phyloP scores from a whole-genome alignment of 2,888 invertebrate species.

The Eretmocerus hayati region DNA sequence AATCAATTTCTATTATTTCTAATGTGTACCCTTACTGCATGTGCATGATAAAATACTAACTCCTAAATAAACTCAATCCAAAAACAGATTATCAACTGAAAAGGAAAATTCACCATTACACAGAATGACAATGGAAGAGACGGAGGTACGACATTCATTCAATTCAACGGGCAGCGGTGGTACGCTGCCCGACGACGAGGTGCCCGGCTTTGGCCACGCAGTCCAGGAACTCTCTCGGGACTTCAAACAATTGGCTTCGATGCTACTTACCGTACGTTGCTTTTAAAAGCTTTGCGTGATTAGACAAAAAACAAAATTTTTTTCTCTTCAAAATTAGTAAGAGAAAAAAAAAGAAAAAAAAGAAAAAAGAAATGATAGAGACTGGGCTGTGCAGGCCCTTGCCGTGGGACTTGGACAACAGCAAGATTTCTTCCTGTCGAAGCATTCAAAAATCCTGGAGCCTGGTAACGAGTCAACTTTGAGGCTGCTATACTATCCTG shows the following conservation, averaged over 20 bases:
- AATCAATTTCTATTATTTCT: too few relatives aligned
- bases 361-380: slow-evolving; percentile 1
- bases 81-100: too few relatives aligned
- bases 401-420: slow-evolving; percentile 52
- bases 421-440: slow-evolving; percentile 55
- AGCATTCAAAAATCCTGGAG: slow-evolving; percentile 62
- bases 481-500: slow-evolving; percentile 67
- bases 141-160: slow-evolving; percentile 65
- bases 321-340: too few relatives aligned
- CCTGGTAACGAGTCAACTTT: slow-evolving; percentile 60
- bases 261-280: slow-evolving; percentile 53
- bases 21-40: too few relatives aligned
- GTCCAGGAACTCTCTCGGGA: slow-evolving; percentile 62
- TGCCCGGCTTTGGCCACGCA: slow-evolving; percentile 60
- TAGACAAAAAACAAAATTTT: slow-evolving; percentile 24
- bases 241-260: slow-evolving; percentile 60
- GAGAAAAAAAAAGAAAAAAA: slow-evolving; percentile 8
- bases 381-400: slow-evolving; percentile 35
- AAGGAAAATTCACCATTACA: too few relatives aligned
- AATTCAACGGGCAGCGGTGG: slow-evolving; percentile 58
- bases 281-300: slow-evolving; percentile 16
- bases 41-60: too few relatives aligned
- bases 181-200: slow-evolving; percentile 60
- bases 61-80: too few relatives aligned
- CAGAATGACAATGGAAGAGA: slow-evolving; percentile 30